Evolutionary conservation across 2,113 vertebrate genomes (phyloP).

Genomic region (Siniperca chuatsi): DNA sequence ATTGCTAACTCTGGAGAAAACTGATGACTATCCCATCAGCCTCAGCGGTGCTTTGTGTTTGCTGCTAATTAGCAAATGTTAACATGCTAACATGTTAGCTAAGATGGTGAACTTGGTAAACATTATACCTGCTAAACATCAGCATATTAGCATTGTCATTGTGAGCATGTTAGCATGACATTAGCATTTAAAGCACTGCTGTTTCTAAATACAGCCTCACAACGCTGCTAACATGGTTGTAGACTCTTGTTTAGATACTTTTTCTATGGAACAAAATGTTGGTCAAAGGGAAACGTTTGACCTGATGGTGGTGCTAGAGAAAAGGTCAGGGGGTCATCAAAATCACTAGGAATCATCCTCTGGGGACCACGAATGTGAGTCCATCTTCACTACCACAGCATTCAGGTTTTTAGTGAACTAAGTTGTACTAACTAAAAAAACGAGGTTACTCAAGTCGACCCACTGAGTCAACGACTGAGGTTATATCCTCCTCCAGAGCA

Average conservation of each 20-base stretch:
- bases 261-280: no score
- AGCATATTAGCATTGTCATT: neutral
- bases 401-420: neutral
- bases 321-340: neutral
- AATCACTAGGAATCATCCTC: neutral
- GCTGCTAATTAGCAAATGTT: neutral
- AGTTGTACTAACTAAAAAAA: neutral
- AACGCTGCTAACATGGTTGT: neutral
- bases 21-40: neutral
- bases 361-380: neutral
- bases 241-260: neutral
- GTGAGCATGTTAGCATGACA: neutral
- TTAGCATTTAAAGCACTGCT: neutral
- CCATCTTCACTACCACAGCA: neutral
- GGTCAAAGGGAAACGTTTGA: neutral
- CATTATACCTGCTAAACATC: neutral
- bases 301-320: no score
- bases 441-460: neutral
- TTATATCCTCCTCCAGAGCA: neutral
- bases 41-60: neutral
- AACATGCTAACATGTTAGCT: neutral
- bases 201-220: neutral
- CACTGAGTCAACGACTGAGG: neutral
- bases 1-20: neutral
- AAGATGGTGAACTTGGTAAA: neutral